phyloP scores from a whole-genome alignment of 53 echinoderm and acorn worm species.

The Patiria pectinifera region DNA sequence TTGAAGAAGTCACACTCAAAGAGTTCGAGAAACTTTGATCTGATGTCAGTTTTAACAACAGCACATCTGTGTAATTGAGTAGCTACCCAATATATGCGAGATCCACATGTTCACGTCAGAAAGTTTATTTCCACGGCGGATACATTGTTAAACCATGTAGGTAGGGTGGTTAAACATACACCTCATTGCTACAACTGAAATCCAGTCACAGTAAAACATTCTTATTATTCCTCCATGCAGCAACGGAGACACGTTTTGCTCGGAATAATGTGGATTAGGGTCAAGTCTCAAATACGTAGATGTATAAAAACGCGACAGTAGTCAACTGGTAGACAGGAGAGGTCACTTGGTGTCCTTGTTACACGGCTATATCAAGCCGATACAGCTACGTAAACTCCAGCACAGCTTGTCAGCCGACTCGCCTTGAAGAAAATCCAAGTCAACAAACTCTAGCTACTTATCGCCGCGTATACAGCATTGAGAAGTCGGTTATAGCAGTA shows the following conservation, averaged over 20 bases:
- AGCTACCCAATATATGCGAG: too few relatives aligned
- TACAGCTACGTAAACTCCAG: constrained; percentile 20
- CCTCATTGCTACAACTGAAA: background rate
- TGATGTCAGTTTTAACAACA: background rate
- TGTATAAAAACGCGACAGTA: constrained; percentile 11
- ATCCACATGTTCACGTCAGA: too few relatives aligned
- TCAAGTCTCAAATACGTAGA: constrained; percentile 1
- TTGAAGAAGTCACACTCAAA: background rate
- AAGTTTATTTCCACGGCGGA: background rate
- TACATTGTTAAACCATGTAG: too few relatives aligned
- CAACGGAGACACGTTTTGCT: constrained; percentile 4
- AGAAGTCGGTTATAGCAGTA: background rate
- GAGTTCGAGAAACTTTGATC: background rate
- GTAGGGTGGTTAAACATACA: background rate
- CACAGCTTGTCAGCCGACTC: background rate
- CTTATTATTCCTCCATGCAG: too few relatives aligned
- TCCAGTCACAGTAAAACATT: background rate
- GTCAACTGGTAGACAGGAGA: constrained; percentile 10
- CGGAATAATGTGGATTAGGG: constrained; percentile 1
- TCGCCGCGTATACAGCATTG: background rate
- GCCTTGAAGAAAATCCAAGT: constrained; percentile 34
- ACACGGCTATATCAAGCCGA: constrained; percentile 2
- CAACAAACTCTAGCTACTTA: background rate
- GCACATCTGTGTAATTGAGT: too few relatives aligned
- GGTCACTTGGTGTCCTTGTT: constrained; percentile 44